A percentile compares a stretch with the other conserved stretches of the same genome.
Evolutionary conservation across 2,888 invertebrate genomes (phyloP).

Genomic region (Agrochola lychnidis): DNA sequence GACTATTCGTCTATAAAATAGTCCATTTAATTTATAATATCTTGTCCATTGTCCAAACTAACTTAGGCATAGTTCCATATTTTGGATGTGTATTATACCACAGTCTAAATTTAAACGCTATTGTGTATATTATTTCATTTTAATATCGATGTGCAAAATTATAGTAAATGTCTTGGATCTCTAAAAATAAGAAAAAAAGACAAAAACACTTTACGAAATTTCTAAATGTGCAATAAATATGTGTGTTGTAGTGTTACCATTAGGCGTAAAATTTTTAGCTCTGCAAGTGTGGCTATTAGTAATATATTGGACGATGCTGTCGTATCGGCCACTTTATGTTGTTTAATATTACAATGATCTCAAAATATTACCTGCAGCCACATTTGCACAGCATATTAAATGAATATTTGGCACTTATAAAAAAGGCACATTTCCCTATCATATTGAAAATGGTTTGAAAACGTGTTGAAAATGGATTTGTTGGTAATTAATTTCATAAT

Average conservation of each 20-base stretch:
- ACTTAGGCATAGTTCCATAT: constrained; percentile 89
- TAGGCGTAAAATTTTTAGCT: constrained; percentile 88
- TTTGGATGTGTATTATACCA: constrained; percentile 90
- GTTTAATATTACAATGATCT: constrained; percentile 84
- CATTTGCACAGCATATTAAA: constrained; percentile 84
- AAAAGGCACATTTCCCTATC: constrained; percentile 90
- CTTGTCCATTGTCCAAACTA: constrained; percentile 90
- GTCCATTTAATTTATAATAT: constrained; percentile 86
- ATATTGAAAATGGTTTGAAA: constrained; percentile 90
- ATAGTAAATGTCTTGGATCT: constrained; percentile 91
- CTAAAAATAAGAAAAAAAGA: constrained; percentile 90
- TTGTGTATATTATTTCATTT: constrained; percentile 90
- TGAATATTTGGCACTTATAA: constrained; percentile 90
- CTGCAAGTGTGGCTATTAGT: constrained; percentile 78
- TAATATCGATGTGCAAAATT: constrained; percentile 90
- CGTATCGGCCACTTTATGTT: constrained; percentile 76
- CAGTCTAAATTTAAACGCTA: constrained; percentile 88
- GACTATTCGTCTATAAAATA: constrained; percentile 78
- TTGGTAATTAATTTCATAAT: constrained; percentile 91
- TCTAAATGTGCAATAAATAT: constrained; percentile 91
- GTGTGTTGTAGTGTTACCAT: constrained; percentile 91
- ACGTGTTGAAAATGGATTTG: constrained; percentile 91
- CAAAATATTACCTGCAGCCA: constrained; percentile 81
- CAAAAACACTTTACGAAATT: constrained; percentile 90
- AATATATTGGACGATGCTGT: constrained; percentile 68